Evolutionary conservation across 2,113 vertebrate genomes (phyloP), one percentile per base, ranked within the genome.

Genomic region (Uropsilus gracilis): DNA sequence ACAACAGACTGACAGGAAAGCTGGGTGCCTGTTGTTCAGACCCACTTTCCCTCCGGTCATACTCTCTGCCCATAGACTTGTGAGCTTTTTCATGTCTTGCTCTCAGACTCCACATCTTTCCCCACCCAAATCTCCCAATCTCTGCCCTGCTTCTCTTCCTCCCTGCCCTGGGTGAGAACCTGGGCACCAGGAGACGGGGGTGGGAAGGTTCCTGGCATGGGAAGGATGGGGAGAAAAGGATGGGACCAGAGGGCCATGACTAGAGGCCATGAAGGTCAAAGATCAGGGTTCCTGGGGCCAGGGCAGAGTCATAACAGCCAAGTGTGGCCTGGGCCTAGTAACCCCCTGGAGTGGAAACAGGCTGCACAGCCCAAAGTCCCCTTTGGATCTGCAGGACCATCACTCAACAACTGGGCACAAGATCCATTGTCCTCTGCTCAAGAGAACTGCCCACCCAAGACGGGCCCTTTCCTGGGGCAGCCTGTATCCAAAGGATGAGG

Each of bases 41-140:
- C 39, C 48, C 16, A 0, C 14, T 0, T 10, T 69, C 46, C 64
- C 85, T 53, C 8, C 13, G 2, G 0, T 1, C 12, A 0, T 10
- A 7, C 22, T 22, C 46, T 32, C 42, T 30, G 53, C 53, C 37
- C 1, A 0, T 16, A 39, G n/a, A 46, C 83, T 50, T 2, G 0
- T 0, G 3, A 61, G 7, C 1, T 8, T 57, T 24, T 50, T n/a
- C 30, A 14, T 26, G n/a, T 57, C 26, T n/a, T 28, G 4, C 24
- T 55, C 17, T 66, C 20, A 28, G 17, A 42, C 37, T 73, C 8
- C 1, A 7, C 5, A 9, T 12, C 32, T 16, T 22, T 30, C n/a
- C 57, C 26, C 24, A 6, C 0, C 22, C 28, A 26, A 4, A 42
- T 13, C 20, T 26, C 18, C 24, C 20, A 30, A 53, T 16, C 10